Conservation (phyloP, 1,140 invertebrate species). For the Rhopalosiphum maidis region DNA sequence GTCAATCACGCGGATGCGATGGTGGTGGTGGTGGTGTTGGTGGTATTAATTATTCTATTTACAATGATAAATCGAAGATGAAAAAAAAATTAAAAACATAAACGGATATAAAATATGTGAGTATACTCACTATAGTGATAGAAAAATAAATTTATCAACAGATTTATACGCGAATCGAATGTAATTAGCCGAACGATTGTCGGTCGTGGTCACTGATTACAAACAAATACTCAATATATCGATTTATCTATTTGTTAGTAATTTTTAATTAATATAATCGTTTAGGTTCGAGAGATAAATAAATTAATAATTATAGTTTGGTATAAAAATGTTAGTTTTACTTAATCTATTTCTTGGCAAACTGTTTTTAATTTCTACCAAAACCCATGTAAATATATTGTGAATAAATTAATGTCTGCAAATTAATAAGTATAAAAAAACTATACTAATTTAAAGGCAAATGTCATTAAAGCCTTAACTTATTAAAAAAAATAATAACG, state of each 20-base stretch:
- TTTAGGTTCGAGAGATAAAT: not conserved
- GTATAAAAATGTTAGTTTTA: not conserved
- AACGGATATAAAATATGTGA: not conserved
- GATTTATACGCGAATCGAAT: not conserved
- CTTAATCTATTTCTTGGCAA: not conserved
- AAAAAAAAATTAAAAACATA: not conserved
- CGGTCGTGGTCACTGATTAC: not conserved
- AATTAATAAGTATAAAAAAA: not conserved
- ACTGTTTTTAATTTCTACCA: not conserved
- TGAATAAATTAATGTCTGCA: not conserved
- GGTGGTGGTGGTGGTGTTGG: not conserved
- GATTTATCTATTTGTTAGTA: not conserved
- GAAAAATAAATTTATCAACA: not conserved
- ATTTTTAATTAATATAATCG: no score
- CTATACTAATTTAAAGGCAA: no score
- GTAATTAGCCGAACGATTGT: not conserved
- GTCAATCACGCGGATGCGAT: not conserved
- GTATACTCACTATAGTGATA: no score
- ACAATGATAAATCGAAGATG: not conserved
- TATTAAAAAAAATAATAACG: no score
- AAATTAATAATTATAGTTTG: not conserved
- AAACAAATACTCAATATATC: not conserved
- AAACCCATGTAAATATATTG: not conserved
- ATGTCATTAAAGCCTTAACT: no score
- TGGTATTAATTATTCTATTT: not conserved